Conservation (phyloP, 1,140 invertebrate genomes). For the Cydia pomonella region DNA sequence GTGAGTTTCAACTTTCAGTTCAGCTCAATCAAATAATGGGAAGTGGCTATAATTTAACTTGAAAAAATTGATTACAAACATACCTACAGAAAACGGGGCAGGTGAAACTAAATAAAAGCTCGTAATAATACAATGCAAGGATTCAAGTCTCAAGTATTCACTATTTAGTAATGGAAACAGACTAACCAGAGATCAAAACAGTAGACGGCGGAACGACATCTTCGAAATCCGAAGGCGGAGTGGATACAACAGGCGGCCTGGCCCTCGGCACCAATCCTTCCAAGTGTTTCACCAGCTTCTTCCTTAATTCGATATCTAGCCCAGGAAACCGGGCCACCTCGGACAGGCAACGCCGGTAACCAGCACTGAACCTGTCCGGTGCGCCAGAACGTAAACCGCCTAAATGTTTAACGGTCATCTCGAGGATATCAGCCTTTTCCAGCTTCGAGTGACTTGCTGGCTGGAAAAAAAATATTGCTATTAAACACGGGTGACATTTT, state of each 20-base stretch:
- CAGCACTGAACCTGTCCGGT: constrained; percentile 91
- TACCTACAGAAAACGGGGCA: too few relatives aligned
- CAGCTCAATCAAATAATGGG: too few relatives aligned
- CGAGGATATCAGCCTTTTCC: constrained; percentile 98
- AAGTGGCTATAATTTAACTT: too few relatives aligned
- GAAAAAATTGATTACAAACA: too few relatives aligned
- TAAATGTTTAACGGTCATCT: constrained; percentile 97
- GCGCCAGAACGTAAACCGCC: constrained; percentile 91
- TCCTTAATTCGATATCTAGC: constrained; percentile 86
- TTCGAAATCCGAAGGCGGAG: constrained; percentile 80
- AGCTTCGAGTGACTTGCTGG: constrained; percentile 95
- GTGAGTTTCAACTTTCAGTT: too few relatives aligned
- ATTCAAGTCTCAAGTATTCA: too few relatives aligned
- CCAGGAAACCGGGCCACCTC: constrained; percentile 90
- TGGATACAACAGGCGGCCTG: constrained; percentile 80
- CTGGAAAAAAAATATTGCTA: constrained; percentile 81
- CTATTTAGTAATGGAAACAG: too few relatives aligned
- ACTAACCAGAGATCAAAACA: constrained; percentile 72
- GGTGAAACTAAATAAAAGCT: too few relatives aligned
- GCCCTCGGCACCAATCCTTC: constrained; percentile 83
- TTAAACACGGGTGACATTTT: too few relatives aligned
- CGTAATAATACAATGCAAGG: too few relatives aligned
- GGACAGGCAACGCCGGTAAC: constrained; percentile 92
- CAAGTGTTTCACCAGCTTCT: constrained; percentile 87
- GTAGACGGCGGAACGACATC: constrained; percentile 77